Base-by-base conservation (phyloP, 2,113 vertebrate genomes). In the Colius striatus region DNA sequence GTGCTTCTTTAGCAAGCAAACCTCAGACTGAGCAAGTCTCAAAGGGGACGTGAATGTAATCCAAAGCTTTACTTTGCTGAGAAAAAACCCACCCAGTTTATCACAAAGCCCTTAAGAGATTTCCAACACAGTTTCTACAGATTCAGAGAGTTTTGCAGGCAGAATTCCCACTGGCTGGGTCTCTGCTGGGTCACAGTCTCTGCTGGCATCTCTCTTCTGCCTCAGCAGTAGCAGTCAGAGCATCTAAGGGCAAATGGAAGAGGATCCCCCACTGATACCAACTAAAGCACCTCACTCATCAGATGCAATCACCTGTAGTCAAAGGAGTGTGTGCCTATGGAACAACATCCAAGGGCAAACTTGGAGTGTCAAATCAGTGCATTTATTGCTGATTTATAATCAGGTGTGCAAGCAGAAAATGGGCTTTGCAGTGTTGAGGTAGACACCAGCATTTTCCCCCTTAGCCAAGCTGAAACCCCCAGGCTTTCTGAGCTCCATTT, bases 101-200 rank as follows among this genome's bases (percentile, higher is more conserved):
- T 91, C 84, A 89, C 82, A 91, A 91, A 79, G 54, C 87, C 92
- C 94, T 91, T 94, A 43, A 43, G 84, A 89, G 89, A 73, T 82
- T 94, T 73, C 77, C 50, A 91, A 16, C 2, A 6, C 61, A 18
- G 20, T 76, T 95, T 94, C 91, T 66, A 41, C 62, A 85, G 58
- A 32, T 41, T 70, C 82, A 1, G 1, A 53, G 89, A 79, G 87
- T 60, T 95, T 81, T 89, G 73, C 79, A 77, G 68, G 23, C 47
- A 60, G 54, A 84, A 84, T 92, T 93, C 94, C 57, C 89, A 57
- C 36, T 1, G 32, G 74, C 58, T 66, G 75, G 20, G 54, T 67
- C 80, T 91, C 75, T 0, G 2, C 65, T 45, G 30, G 63, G 85
- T 76, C 2, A 0, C 50, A 50, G 36, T 45, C 75, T 65, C 67